phyloP scores from a whole-genome alignment of 35 echinoderm and acorn worm species.

The Apostichopus californicus region DNA sequence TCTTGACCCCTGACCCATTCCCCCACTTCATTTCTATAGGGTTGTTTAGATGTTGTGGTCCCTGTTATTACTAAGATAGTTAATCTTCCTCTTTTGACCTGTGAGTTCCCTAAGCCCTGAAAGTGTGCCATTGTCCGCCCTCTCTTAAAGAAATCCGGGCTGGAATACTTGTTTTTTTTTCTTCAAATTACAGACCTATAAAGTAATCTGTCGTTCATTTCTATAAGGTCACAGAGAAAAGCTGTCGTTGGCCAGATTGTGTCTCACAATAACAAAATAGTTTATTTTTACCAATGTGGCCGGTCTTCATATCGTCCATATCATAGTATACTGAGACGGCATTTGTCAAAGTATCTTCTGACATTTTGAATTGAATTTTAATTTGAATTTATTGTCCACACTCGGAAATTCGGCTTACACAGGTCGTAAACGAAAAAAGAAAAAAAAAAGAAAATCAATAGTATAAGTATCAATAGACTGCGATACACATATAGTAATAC shows the following conservation, averaged over 20 bases:
- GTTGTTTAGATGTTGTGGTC: neutral
- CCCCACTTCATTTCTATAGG: slow-evolving; percentile 1
- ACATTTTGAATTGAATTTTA: neutral
- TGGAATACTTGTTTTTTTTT: neutral
- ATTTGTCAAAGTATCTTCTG: neutral
- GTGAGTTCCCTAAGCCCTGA: neutral
- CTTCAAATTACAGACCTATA: neutral
- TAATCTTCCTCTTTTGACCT: neutral
- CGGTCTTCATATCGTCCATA: neutral
- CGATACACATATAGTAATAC: too few species aligned
- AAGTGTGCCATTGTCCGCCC: neutral
- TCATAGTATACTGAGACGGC: neutral
- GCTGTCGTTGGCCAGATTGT: neutral
- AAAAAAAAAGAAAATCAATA: too few species aligned
- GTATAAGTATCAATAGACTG: too few species aligned
- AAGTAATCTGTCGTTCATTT: neutral
- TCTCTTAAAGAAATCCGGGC: neutral
- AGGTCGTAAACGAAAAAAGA: too few species aligned
- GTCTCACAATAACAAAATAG: neutral
- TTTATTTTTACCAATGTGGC: neutral
- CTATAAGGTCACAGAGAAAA: neutral
- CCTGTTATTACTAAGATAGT: slow-evolving; percentile 1
- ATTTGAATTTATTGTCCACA: too few species aligned
- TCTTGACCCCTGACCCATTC: neutral
- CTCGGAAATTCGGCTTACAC: too few species aligned